phyloP scores from a whole-genome alignment of 92 coral and sea anemone genomes.

The Porites cylindrica region DNA sequence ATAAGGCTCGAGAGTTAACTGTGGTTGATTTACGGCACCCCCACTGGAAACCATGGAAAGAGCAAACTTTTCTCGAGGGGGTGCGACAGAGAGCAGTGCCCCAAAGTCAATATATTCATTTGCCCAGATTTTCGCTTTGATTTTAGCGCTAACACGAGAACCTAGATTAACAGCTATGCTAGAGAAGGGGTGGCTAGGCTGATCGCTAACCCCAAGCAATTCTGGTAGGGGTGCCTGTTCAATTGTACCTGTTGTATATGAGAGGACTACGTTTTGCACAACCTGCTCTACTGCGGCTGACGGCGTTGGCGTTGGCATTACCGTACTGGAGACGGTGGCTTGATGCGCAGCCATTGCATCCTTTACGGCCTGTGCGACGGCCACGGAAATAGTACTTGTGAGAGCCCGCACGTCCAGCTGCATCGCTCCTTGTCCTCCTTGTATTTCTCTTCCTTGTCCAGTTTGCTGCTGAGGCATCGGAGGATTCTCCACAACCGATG shows the following conservation, averaged over 20 bases:
- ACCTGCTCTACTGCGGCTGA: not conserved
- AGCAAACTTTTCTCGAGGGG: slow-evolving; percentile 21
- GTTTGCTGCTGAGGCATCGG: not conserved
- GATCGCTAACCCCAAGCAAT: not conserved
- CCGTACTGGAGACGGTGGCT: no score
- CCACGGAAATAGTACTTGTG: not conserved
- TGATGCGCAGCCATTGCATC: not conserved
- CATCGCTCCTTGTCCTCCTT: not conserved
- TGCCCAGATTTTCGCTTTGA: not conserved
- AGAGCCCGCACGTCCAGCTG: not conserved
- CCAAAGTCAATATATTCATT: slow-evolving; percentile 23
- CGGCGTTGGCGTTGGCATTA: not conserved
- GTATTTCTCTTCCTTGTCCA: no score
- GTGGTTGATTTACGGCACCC: slow-evolving; percentile 16
- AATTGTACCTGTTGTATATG: not conserved
- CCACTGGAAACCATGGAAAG: slow-evolving; percentile 10
- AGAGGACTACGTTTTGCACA: not conserved
- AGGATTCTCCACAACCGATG: not conserved
- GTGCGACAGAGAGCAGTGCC: slow-evolving; percentile 15
- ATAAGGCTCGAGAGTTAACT: slow-evolving; percentile 36
- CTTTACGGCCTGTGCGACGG: not conserved
- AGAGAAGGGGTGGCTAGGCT: slow-evolving; percentile 19
- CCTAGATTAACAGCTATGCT: slow-evolving; percentile 27
- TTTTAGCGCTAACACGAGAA: slow-evolving; percentile 23
- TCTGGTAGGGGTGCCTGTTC: not conserved